Percentiles rank a stretch among this genome's conserved stretches.
phyloP scores from a whole-genome alignment of 2,113 vertebrate genomes.

The Colinus virginianus region DNA sequence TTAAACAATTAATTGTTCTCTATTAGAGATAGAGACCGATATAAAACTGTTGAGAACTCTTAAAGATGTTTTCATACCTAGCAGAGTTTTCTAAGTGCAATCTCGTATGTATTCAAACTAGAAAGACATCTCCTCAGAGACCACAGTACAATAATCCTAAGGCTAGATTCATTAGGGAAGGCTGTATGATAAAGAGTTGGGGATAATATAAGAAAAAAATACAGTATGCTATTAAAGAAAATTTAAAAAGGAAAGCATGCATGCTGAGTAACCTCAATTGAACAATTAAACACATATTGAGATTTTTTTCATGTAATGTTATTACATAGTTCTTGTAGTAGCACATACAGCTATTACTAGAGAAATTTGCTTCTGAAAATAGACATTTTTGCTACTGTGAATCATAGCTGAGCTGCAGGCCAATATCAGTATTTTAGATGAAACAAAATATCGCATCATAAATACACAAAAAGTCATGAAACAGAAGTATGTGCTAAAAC shows the following conservation, averaged over 20 bases:
- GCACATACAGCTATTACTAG: not conserved
- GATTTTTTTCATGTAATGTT: not conserved
- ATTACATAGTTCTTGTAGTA: not conserved
- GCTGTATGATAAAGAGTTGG: not conserved
- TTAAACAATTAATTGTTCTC: not conserved
- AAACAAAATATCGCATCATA: conserved; percentile 19
- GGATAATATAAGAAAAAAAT: not conserved
- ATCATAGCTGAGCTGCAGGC: not conserved
- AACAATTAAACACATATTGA: not conserved
- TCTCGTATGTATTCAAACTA: not conserved
- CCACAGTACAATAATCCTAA: not conserved
- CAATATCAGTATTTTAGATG: conserved; percentile 14
- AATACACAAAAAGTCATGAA: conserved; percentile 32
- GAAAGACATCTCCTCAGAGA: not conserved
- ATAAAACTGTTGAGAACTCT: not conserved
- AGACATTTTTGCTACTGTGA: not conserved
- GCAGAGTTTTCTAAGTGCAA: not conserved
- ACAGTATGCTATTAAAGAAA: not conserved
- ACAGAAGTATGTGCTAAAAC: not conserved
- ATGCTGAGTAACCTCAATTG: not conserved
- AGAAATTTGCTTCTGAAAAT: conserved; percentile 23
- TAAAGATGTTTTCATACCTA: not conserved
- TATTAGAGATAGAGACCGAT: not conserved
- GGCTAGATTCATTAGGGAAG: not conserved
- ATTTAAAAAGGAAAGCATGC: not conserved